phyloP scores from a whole-genome alignment of 2,113 vertebrate species.

The Dolichallabes microphthalmus region DNA sequence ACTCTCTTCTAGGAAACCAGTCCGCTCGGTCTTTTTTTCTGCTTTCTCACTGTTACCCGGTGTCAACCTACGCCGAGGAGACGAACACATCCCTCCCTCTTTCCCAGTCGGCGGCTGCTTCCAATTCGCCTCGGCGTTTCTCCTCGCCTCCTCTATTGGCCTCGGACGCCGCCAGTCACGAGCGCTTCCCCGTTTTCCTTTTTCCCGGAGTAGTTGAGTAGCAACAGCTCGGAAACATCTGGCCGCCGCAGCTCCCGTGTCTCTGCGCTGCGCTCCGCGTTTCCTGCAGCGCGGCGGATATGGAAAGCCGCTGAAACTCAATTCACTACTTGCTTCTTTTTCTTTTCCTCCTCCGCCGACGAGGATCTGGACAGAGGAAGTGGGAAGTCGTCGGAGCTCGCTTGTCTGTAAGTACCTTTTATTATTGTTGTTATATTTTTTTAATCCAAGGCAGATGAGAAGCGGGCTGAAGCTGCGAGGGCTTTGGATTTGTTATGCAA shows the following conservation, averaged over 20 bases:
- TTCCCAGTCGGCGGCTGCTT: slow-evolving; percentile 65
- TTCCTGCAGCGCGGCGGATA: slow-evolving; percentile 65
- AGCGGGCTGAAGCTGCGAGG: slow-evolving; percentile 54
- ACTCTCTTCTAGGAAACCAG: slow-evolving; percentile 75
- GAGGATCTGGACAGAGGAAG: slow-evolving; percentile 64
- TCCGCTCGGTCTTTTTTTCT: slow-evolving; percentile 69
- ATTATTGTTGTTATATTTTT: not conserved
- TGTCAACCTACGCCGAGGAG: slow-evolving; percentile 77
- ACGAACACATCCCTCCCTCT: slow-evolving; percentile 72
- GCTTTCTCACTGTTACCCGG: slow-evolving; percentile 73
- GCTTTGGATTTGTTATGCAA: slow-evolving; percentile 64
- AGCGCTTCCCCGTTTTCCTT: slow-evolving; percentile 69
- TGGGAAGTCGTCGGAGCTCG: slow-evolving; percentile 69
- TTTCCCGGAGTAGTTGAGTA: slow-evolving; percentile 74
- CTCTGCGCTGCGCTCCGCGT: slow-evolving; percentile 53
- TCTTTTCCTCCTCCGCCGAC: slow-evolving; percentile 7
- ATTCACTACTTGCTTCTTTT: slow-evolving; percentile 64
- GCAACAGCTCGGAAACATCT: slow-evolving; percentile 86
- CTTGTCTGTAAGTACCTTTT: slow-evolving; percentile 74
- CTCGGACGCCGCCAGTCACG: slow-evolving; percentile 72
- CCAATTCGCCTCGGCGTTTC: slow-evolving; percentile 71
- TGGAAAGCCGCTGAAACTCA: slow-evolving; percentile 76
- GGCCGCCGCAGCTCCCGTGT: slow-evolving; percentile 66
- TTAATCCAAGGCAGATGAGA: slow-evolving; percentile 60
- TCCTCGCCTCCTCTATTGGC: slow-evolving; percentile 72